Evolutionary conservation across 2,888 invertebrate species (phyloP).

Genomic region (Paralinhomoeus sp.): DNA sequence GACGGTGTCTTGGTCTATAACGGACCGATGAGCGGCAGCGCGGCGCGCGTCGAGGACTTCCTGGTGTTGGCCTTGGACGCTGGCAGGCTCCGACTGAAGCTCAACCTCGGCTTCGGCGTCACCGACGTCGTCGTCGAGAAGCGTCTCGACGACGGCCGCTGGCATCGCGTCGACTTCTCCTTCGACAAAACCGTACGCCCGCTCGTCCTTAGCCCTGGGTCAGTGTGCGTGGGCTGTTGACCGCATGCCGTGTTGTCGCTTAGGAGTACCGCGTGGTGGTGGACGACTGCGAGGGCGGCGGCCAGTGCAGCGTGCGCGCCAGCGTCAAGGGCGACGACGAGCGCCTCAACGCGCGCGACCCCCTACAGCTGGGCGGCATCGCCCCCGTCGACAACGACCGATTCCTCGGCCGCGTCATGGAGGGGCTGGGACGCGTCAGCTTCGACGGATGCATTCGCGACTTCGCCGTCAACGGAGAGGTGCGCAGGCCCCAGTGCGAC

Average conservation of each 20-base stretch:
- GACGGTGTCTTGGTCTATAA: slow-evolving; percentile 40
- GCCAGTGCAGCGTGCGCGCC: neutral
- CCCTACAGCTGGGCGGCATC: slow-evolving; percentile 50
- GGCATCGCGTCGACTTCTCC: slow-evolving; percentile 86
- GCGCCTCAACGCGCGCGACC: slow-evolving; percentile 19
- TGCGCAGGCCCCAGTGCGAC: slow-evolving; percentile 13
- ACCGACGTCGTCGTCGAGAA: slow-evolving; percentile 24
- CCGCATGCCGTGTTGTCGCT: too few species aligned
- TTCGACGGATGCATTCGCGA: slow-evolving; percentile 91
- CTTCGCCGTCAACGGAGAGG: slow-evolving; percentile 65
- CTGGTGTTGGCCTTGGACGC: slow-evolving; percentile 74
- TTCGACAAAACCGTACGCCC: neutral
- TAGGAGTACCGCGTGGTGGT: neutral
- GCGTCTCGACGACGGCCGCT: slow-evolving; percentile 57
- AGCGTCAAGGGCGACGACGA: slow-evolving; percentile 17
- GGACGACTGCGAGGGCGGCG: neutral
- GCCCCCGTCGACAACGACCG: slow-evolving; percentile 27
- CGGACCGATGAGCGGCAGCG: slow-evolving; percentile 4
- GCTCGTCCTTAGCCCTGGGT: too few species aligned
- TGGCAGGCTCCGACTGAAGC: slow-evolving; percentile 62
- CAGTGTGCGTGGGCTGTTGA: too few species aligned
- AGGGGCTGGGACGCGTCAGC: slow-evolving; percentile 32
- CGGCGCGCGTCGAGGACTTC: slow-evolving; percentile 42
- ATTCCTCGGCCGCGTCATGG: too few species aligned
- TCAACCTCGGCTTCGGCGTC: slow-evolving; percentile 72